Conservation (phyloP, 1,140 invertebrate genomes). For the Magallana gigas region DNA sequence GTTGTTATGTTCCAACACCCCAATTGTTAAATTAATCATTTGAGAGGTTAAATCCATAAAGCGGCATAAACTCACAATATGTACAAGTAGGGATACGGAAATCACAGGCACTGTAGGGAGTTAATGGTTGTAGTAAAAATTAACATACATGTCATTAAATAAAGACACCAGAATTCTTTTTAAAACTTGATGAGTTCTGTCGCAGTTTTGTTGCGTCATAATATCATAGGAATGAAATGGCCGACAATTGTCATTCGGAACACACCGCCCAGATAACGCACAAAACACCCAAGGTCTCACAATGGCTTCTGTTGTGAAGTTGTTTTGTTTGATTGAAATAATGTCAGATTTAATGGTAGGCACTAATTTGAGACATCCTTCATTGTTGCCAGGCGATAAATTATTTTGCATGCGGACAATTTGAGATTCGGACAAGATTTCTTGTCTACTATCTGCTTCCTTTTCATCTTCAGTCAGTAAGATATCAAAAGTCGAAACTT, state of each 20-base stretch:
- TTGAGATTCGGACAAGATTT: neutral
- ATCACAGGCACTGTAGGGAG: neutral
- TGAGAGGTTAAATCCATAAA: neutral
- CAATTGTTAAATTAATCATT: no score
- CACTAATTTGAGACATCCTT: neutral
- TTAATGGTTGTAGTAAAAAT: constrained; percentile 27
- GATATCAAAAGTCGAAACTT: neutral
- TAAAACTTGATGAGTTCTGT: neutral
- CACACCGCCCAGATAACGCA: neutral
- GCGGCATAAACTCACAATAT: neutral
- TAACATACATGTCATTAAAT: constrained; percentile 20
- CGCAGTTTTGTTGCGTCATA: neutral
- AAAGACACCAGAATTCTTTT: constrained; percentile 9
- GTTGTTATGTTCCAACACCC: no score
- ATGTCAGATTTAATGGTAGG: neutral
- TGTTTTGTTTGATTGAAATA: constrained; percentile 24
- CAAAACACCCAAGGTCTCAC: constrained; percentile 28
- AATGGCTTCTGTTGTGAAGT: constrained; percentile 16
- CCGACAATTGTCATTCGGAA: neutral
- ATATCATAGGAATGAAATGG: neutral
- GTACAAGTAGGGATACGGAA: neutral
- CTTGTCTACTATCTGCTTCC: neutral
- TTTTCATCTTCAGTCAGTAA: constrained; percentile 24
- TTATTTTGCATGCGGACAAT: neutral
- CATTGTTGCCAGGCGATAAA: neutral